These are phyloP conservation scores for Lepidochrysops patricia DNA, from an alignment of 2,888 invertebrate species.

Conservation along the genomic window DNA sequence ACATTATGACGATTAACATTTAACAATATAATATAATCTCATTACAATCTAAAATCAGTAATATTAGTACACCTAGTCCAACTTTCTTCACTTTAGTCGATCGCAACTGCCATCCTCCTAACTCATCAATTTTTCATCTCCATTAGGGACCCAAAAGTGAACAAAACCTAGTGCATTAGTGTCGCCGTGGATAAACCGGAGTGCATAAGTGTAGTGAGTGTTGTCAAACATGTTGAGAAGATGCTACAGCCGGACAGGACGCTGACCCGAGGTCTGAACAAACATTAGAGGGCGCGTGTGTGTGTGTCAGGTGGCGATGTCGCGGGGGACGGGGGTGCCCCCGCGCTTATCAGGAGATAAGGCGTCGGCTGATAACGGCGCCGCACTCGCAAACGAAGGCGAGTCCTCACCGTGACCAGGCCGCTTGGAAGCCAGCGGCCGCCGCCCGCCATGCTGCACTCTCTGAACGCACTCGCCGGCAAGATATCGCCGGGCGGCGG, in stretches of 20 bases:
- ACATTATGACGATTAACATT: too few species aligned
- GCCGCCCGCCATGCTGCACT: slow-evolving; percentile 85
- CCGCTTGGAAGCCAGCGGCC: slow-evolving; percentile 60
- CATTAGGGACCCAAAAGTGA: slow-evolving; percentile 21
- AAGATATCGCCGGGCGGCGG: slow-evolving; percentile 89
- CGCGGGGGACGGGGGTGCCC: slow-evolving; percentile 67
- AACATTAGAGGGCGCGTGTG: slow-evolving; percentile 34
- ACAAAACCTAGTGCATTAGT: slow-evolving; percentile 26
- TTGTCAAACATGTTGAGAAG: slow-evolving; percentile 46
- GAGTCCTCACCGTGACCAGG: slow-evolving; percentile 67
- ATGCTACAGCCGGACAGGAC: slow-evolving; percentile 65
- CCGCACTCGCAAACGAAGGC: slow-evolving; percentile 51
- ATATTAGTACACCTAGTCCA: background rate
- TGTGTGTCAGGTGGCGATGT: slow-evolving; percentile 67
- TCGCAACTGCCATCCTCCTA: slow-evolving; percentile 36
- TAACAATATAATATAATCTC: too few species aligned
- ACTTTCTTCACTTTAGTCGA: slow-evolving; percentile 19
- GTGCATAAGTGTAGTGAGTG: slow-evolving; percentile 30
- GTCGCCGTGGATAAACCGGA: slow-evolving; percentile 24
- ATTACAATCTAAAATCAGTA: too few species aligned
- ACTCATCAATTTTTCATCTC: background rate
- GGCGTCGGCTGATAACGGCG: slow-evolving; percentile 50
- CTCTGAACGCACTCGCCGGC: slow-evolving; percentile 90
- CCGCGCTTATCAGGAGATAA: slow-evolving; percentile 73
- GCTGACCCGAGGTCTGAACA: slow-evolving; percentile 48